phyloP scores from a whole-genome alignment of 1,140 invertebrate species.

The Formica selysi region DNA sequence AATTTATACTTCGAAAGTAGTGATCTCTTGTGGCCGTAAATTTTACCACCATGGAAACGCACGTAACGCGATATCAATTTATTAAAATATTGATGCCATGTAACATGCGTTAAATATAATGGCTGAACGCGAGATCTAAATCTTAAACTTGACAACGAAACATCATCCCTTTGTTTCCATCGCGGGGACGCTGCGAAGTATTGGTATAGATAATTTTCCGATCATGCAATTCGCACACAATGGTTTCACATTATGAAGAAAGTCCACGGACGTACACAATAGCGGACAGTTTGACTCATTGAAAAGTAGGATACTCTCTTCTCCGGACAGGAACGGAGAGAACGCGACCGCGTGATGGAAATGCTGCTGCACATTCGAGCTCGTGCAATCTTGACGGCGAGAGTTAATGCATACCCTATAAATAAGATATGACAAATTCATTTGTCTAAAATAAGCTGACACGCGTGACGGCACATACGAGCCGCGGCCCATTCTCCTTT shows the following conservation, averaged over 20 bases:
- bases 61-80: neutral
- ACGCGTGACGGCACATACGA: slow-evolving; percentile 2
- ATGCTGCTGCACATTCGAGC: neutral
- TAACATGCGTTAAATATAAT: neutral
- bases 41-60: neutral
- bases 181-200: neutral
- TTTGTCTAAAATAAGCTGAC: slow-evolving; percentile 25
- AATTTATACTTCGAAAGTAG: neutral
- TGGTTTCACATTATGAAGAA: slow-evolving; percentile 12
- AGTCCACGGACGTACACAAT: neutral
- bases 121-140: neutral
- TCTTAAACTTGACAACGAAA: slow-evolving; percentile 12
- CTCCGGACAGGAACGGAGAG: neutral
- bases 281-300: slow-evolving; percentile 20
- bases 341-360: neutral
- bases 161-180: neutral
- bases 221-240: neutral
- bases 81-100: slow-evolving; percentile 5
- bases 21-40: neutral
- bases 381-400: slow-evolving; percentile 17
- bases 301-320: slow-evolving; percentile 15
- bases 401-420: slow-evolving; percentile 17
- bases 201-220: neutral
- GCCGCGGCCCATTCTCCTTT: neutral
- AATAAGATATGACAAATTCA: slow-evolving; percentile 39